Percentiles rank a stretch among this genome's conserved stretches.
These are phyloP conservation scores for Chiroxiphia lanceolata DNA, from an alignment of 2,797 vertebrate genomes.

Conservation along the genomic window DNA sequence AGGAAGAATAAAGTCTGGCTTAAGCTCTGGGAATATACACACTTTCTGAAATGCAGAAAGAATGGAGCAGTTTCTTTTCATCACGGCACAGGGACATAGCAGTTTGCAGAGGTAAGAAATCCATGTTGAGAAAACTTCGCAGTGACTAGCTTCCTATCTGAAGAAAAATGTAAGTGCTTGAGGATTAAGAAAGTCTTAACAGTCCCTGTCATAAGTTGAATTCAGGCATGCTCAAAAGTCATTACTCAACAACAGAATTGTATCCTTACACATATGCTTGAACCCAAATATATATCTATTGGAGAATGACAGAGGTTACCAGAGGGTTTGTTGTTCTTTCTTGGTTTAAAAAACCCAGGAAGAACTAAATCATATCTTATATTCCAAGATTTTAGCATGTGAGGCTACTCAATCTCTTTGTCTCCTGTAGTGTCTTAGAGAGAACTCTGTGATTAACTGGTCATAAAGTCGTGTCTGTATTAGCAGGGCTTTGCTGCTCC, in stretches of 20 bases:
- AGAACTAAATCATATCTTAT: neutral
- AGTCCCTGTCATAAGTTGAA: neutral
- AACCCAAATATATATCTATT: neutral
- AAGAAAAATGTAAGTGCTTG: neutral
- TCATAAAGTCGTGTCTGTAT: neutral
- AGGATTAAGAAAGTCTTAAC: neutral
- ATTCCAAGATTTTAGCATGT: neutral
- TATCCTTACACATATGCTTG: neutral
- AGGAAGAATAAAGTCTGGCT: slow-evolving; percentile 13
- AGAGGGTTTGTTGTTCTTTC: neutral
- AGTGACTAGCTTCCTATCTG: neutral
- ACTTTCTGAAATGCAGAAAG: slow-evolving; percentile 29
- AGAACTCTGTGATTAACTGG: neutral
- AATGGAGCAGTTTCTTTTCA: slow-evolving; percentile 16
- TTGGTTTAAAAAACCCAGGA: neutral
- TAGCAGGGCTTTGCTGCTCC: neutral
- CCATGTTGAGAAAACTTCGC: neutral
- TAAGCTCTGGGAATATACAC: slow-evolving; percentile 28
- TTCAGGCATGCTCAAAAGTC: neutral
- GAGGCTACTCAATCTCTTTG: neutral
- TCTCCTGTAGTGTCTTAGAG: neutral
- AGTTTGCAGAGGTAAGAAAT: slow-evolving; percentile 5
- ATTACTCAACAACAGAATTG: neutral
- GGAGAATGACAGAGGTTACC: neutral
- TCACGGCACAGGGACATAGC: neutral